Evolutionary conservation across 2,888 invertebrate genomes (phyloP).

Genomic region (Melinaea marsaeus): DNA sequence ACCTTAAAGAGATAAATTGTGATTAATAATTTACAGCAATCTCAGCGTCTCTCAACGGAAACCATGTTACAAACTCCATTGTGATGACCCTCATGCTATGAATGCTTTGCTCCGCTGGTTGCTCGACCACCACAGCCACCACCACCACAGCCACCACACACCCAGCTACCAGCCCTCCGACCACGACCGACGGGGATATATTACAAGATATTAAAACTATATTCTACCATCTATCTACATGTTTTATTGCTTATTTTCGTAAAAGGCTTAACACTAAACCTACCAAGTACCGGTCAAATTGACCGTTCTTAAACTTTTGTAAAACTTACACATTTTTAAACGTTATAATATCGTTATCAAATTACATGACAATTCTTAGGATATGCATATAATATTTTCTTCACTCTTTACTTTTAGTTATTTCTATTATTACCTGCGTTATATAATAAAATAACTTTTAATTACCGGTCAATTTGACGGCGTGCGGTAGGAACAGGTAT

Average conservation of each 20-base stretch:
- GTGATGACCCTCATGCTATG: slow-evolving; percentile 56
- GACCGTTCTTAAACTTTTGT: too few relatives aligned
- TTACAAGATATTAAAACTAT: slow-evolving; percentile 6
- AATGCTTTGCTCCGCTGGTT: slow-evolving; percentile 53
- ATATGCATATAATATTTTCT: too few relatives aligned
- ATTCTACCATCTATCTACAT: neutral
- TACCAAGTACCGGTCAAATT: too few relatives aligned
- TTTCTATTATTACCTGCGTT: too few relatives aligned
- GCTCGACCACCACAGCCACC: slow-evolving; percentile 40
- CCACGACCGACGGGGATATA: slow-evolving; percentile 16
- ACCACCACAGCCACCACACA: slow-evolving; percentile 37
- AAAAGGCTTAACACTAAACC: neutral
- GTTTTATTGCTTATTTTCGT: neutral
- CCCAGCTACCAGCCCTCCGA: neutral
- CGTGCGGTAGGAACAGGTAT: too few relatives aligned
- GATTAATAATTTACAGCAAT: slow-evolving; percentile 4
- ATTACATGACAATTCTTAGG: too few relatives aligned
- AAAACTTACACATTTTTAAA: too few relatives aligned
- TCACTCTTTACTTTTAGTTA: too few relatives aligned
- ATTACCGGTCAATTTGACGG: too few relatives aligned
- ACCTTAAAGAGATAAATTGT: slow-evolving; percentile 2
- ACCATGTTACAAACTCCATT: slow-evolving; percentile 57
- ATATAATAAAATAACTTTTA: too few relatives aligned
- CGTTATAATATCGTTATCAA: too few relatives aligned
- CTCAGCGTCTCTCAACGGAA: slow-evolving; percentile 33